Evolutionary conservation across 2,797 vertebrate species (phyloP), one percentile per base, ranked within the genome.

Genomic region (Sebastiscus albofasciatus): DNA sequence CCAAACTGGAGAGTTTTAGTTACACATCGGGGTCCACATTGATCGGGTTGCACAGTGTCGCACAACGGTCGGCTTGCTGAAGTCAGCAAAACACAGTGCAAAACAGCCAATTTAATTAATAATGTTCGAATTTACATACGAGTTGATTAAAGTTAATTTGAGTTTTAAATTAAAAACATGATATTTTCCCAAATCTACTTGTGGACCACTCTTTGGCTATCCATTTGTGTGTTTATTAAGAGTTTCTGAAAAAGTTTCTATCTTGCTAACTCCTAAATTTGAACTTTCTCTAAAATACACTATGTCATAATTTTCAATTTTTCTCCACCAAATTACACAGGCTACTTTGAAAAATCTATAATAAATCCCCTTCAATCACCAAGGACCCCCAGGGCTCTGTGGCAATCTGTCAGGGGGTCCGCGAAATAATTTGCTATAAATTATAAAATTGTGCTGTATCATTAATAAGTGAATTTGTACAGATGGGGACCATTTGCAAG

Each of bases 221-320:
- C 18, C 10, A 24, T 59, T 12, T 8, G 27, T 77, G 65, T 60
- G 60, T 68, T 72, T 64, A 46, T 68, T 68, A 3, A 33, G 49
- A 20, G 16, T 49, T 61, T 61, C 16, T 2, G 16, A 27, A n/a
- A 49, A 49, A 36, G 31, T 31, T 73, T 79, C 49, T 42, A 26
- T 68, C 33, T 58, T 20, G 8, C 22, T 81, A 26, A 12, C 11
- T 34, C 55, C 11, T 18, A 65, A 61, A 71, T 29, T 62, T 80
- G 49, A 9, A 60, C 58, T 61, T 5, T 64, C 54, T 42, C 64
- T 77, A 33, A 55, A 75, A 62, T 49, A 2, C 27, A 34, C 24
- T 39, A 0, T 4, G 9, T 58, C 22, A 27, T 22, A 8, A 64
- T 65, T 52, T 52, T 59, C 2, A 16, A 27, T 71, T n/a, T 26